phyloP scores from a whole-genome alignment of 2,113 vertebrate species.

The Peromyscus leucopus region DNA sequence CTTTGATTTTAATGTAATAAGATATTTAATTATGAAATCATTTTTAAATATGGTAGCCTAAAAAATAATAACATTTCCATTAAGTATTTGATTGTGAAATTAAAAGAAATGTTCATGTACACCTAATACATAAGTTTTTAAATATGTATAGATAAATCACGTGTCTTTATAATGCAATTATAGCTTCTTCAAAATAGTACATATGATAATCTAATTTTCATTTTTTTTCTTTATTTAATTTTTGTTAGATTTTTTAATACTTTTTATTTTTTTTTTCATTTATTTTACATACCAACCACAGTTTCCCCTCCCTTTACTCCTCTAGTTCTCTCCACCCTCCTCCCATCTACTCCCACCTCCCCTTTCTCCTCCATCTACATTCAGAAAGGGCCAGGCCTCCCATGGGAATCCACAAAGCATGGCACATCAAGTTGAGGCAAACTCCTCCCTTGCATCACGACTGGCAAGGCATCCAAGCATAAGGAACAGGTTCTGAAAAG shows the following conservation, averaged over 20 bases:
- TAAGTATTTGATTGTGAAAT: constrained; percentile 27
- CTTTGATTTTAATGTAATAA: not conserved
- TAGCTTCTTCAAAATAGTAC: constrained; percentile 6
- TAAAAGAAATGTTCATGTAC: not conserved
- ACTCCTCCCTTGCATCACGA: not conserved
- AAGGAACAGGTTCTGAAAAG: not conserved
- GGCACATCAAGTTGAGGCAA: not conserved
- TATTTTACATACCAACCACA: not conserved
- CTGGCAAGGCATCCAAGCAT: not conserved
- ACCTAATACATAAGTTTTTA: constrained; percentile 4
- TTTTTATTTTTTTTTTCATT: not conserved
- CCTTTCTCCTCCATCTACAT: not conserved
- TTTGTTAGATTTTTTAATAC: not conserved
- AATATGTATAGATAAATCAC: not conserved
- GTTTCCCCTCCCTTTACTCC: not conserved
- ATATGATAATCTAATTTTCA: not conserved
- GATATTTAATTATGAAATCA: constrained; percentile 32
- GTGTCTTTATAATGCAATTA: not conserved
- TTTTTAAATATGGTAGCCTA: not conserved
- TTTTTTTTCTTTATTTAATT: not conserved
- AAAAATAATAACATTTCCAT: not conserved
- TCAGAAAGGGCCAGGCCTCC: not conserved
- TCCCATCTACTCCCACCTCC: not conserved
- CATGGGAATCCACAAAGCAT: not conserved
- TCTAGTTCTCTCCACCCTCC: too few relatives aligned